phyloP scores from a whole-genome alignment of 2,888 invertebrate genomes.

The Sericinus montela region DNA sequence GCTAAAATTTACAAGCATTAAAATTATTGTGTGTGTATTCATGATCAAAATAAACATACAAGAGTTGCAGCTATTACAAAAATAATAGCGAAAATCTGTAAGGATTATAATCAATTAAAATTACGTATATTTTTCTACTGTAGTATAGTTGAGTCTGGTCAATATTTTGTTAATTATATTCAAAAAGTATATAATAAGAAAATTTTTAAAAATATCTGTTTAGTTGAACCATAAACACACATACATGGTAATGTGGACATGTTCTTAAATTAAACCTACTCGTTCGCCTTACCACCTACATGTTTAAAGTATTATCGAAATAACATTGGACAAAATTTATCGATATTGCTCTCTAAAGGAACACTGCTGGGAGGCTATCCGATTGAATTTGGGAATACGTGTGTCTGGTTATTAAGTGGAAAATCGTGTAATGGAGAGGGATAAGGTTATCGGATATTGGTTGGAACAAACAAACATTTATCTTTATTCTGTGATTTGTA shows the following conservation, averaged over 20 bases:
- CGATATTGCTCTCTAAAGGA: constrained; percentile 38
- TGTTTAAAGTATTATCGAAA: constrained; percentile 40
- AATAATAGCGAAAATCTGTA: too few species aligned
- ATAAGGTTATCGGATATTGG: constrained; percentile 20
- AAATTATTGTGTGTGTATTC: too few species aligned
- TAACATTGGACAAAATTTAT: constrained; percentile 50
- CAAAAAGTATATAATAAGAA: too few species aligned
- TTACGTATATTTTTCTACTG: too few species aligned
- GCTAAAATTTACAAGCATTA: too few species aligned
- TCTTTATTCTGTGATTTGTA: constrained; percentile 6
- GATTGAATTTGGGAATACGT: constrained; percentile 39
- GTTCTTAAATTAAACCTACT: constrained; percentile 22
- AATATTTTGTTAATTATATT: too few species aligned
- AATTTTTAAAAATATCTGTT: neutral
- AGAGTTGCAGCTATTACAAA: too few species aligned
- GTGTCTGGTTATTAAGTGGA: constrained; percentile 36
- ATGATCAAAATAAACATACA: too few species aligned
- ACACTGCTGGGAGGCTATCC: constrained; percentile 33
- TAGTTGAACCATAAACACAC: constrained; percentile 7
- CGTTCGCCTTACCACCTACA: constrained; percentile 33
- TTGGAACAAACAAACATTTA: neutral
- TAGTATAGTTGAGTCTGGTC: too few species aligned
- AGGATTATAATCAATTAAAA: too few species aligned
- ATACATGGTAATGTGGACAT: constrained; percentile 22
- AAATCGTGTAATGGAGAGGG: constrained; percentile 34